A percentile compares a stretch with the other conserved stretches of the same genome.
phyloP scores from a whole-genome alignment of 2,888 invertebrate species.

The Artemia sp. region DNA sequence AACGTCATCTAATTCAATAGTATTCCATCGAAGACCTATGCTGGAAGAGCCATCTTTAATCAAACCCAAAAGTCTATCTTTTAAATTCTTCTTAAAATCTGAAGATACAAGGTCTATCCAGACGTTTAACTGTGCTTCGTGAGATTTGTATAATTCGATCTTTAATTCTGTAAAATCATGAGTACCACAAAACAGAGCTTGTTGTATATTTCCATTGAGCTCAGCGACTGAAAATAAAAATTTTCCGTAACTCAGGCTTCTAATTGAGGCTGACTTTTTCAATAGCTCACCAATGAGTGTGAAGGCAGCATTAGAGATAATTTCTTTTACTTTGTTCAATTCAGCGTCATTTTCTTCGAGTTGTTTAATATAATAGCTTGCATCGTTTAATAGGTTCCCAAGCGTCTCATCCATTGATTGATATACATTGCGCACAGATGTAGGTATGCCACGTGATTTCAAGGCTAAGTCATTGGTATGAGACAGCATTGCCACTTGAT shows the following conservation, averaged over 20 bases:
- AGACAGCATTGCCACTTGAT: not conserved
- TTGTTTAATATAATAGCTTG: not conserved
- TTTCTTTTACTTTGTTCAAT: not conserved
- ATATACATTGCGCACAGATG: not conserved
- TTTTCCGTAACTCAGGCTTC: not conserved
- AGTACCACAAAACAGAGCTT: not conserved
- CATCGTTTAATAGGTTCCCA: not conserved
- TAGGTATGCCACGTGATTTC: slow-evolving; percentile 7
- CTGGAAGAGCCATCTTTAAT: slow-evolving; percentile 3
- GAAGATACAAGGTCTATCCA: not conserved
- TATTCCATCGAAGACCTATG: not conserved
- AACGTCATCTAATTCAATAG: not conserved
- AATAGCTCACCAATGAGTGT: not conserved
- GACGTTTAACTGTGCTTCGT: not conserved
- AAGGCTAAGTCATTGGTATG: not conserved
- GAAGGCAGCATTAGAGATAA: not conserved
- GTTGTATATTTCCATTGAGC: not conserved
- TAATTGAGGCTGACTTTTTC: too few species aligned
- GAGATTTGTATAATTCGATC: not conserved
- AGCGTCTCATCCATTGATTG: not conserved
- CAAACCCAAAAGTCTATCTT: not conserved
- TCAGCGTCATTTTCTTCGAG: not conserved
- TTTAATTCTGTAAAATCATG: not conserved
- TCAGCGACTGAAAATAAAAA: not conserved
- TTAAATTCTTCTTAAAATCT: not conserved